A percentile compares a stretch with the other conserved stretches of the same genome.
Evolutionary conservation across 2,797 vertebrate species (phyloP).

Genomic region (Nannoperca australis): DNA sequence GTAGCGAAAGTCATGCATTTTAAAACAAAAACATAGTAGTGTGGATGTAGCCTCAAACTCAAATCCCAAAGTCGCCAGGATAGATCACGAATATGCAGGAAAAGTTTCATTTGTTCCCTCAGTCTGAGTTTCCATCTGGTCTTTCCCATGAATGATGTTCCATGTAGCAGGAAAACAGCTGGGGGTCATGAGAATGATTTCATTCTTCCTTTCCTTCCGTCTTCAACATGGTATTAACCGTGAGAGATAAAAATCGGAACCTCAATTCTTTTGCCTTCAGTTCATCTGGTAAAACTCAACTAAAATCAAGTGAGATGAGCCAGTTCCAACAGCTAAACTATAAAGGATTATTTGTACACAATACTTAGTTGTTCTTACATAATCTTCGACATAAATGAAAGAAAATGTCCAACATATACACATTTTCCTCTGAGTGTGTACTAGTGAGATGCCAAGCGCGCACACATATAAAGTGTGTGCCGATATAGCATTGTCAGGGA

Average conservation of each 20-base stretch:
- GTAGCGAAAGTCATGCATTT: no score
- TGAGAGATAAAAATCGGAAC: neutral
- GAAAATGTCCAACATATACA: slow-evolving; percentile 2
- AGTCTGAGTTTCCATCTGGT: slow-evolving; percentile 68
- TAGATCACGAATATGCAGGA: slow-evolving; percentile 51
- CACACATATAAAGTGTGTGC: slow-evolving; percentile 25
- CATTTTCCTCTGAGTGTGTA: neutral
- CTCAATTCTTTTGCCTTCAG: neutral
- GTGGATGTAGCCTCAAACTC: no score
- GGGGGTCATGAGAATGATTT: slow-evolving; percentile 50
- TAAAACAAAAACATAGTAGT: no score
- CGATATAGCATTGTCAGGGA: slow-evolving; percentile 56
- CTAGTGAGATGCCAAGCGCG: no score
- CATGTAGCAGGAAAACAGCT: slow-evolving; percentile 65
- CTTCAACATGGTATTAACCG: neutral
- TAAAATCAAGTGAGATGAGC: neutral
- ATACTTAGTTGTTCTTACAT: neutral
- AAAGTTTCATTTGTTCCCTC: slow-evolving; percentile 56
- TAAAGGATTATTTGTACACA: neutral
- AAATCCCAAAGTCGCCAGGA: slow-evolving; percentile 19
- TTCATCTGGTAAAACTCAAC: slow-evolving; percentile 6
- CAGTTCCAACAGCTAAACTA: neutral
- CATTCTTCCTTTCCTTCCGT: slow-evolving; percentile 42
- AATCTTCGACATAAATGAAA: slow-evolving; percentile 15
- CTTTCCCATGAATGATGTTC: slow-evolving; percentile 59